Base-by-base conservation (phyloP, 2,888 invertebrate species). In the Megamerina dolium region DNA sequence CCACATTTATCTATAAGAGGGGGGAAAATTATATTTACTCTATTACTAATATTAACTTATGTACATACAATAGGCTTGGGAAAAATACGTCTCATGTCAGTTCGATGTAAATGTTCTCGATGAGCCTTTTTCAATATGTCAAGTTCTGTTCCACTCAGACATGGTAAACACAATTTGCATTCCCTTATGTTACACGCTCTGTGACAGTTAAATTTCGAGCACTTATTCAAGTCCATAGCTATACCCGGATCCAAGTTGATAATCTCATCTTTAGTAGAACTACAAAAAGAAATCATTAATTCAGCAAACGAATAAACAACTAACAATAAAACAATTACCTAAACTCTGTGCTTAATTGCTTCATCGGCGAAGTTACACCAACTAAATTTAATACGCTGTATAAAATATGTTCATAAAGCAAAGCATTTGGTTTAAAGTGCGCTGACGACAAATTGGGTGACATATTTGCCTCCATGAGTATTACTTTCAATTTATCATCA, bases 401-500 rank as follows among this genome's bases (percentile, higher is more conserved):
- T 10, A 96, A 60, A 1, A 96, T 87, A 74, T 96, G 94, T 60
- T 95, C 91, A 61, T 96, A 97, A 1, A 97, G 72, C 20, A 90
- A 68, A 49, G 80, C 78, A 70, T 97, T 97, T 0, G 82, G 86
- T n/a, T 85, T 82, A 66, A 85, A 96, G 71, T 96, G 94, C 0
- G 85, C 85, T 0, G 95, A 92, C 1, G 92, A 92, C 45, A 97
- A 76, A 75, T 97, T 97, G 0, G 97, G 97, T 12, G 94, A 94
- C 97, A 97, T 96, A 63, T 97, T 97, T 1, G 92, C 95, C 74
- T 97, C 97, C 80, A 97, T 83, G 5, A 94, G 74, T 60, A 81
- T 87, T 0, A 95, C 87, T 37, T 85, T 85, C 1, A 96, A 67
- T 41, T 91, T 74, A 53, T 90, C 86, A 65, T 96, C 93, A 3